These are phyloP conservation scores for Thripadectes ignobilis DNA, from an alignment of 2,797 vertebrate species.

Conservation along the genomic window DNA sequence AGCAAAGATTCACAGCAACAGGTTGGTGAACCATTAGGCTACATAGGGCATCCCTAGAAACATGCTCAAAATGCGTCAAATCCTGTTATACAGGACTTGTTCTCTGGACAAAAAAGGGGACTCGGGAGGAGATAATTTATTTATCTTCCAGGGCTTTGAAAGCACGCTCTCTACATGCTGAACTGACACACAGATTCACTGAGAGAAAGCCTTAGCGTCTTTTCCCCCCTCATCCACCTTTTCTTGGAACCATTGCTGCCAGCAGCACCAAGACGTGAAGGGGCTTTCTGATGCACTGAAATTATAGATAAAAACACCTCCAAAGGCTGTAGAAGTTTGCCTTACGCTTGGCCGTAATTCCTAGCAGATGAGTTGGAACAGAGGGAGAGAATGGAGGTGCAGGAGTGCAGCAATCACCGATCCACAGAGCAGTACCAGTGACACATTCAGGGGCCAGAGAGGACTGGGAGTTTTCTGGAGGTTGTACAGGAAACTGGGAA, in stretches of 20 bases:
- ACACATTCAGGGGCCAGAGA: not conserved
- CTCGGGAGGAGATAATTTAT: not conserved
- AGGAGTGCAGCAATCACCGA: accelerated
- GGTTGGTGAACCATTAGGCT: not conserved
- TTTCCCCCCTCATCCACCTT: not conserved
- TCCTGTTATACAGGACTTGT: not conserved
- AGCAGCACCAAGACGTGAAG: not conserved
- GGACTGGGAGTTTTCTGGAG: not conserved
- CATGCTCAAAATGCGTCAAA: not conserved
- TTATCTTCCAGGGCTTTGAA: not conserved
- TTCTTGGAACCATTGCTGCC: not conserved
- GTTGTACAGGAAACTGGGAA: not conserved
- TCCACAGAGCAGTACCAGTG: accelerated
- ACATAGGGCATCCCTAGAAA: not conserved
- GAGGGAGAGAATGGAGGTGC: not conserved
- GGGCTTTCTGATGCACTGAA: not conserved
- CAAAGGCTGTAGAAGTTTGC: not conserved
- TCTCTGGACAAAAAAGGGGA: not conserved
- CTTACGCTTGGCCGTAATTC: not conserved
- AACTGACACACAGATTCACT: not conserved
- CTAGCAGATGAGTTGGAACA: not conserved
- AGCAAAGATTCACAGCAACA: not conserved
- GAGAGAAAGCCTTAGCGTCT: not conserved
- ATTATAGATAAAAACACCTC: not conserved
- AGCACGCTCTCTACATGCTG: not conserved